Evolutionary conservation across 2,888 invertebrate genomes (phyloP), one percentile per base, ranked within the genome.

Genomic region (Dendrolimus houi): DNA sequence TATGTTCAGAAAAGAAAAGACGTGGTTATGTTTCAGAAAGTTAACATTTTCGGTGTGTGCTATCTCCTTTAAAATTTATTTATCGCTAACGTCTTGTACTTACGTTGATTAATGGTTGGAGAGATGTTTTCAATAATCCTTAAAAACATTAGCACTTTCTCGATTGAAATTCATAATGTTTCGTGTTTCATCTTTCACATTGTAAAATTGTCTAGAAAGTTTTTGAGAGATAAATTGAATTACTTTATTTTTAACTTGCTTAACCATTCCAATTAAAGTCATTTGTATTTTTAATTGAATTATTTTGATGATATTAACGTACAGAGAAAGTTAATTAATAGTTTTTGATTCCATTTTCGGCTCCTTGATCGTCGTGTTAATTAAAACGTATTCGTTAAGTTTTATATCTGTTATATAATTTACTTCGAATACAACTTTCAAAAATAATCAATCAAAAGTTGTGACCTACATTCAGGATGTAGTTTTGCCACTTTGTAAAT

Each of bases 101-200:
- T 69, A 73, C 75, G 66, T 72, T 83, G 83, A 83, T 83, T 82
- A 80, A 83, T 81, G 74, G 73, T 64, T 70, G 64, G 68, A 65
- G 71, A 68, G 65, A 74, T 71, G 63, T 68, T 73, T 69, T 61
- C 70, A 71, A 71, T 64, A 67, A 69, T 69, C 65, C 61, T 70
- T 60, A 72, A 61, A 70, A 68, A 69, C 65, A 57, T 64, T 70
- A 62, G 64, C 68, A 67, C 67, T 71, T 68, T 62, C 71, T 69
- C 73, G 70, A 77, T 77, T 71, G 68, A 70, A 68, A 67, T 67
- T 69, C 64, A 29, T 29, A 29, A 29, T 29, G 29, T 29, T 6
- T 29, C 6, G 29, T 29, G 29, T 29, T 29, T 29, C 29, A 29
- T 29, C 29, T 29, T 29, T 29, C 29, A 29, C 29, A 29, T 29